Evolutionary conservation across 2,888 invertebrate genomes (phyloP), one percentile per base, ranked within the genome.

Genomic region (Plusia festucae): DNA sequence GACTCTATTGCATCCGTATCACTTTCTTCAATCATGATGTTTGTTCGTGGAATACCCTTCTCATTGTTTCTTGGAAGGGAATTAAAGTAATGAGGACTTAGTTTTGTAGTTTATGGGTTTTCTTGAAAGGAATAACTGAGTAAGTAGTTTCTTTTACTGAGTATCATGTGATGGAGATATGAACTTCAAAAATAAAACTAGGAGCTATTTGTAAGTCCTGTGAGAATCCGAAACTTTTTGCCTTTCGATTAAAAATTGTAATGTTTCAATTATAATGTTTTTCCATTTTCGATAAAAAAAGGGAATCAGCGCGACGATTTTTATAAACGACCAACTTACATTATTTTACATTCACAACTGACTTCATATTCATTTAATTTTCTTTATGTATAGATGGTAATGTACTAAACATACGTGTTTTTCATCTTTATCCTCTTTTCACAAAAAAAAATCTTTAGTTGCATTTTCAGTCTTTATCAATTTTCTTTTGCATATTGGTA

Each of bases 1-100:
- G 32, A 51, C 68, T 81, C 34, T 65, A 72, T 79, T 66, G 62
- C 69, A 72, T 64, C 59, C 63, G 59, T 64, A 30, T 49, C 70
- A 76, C 73, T 81, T 76, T 79, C 79, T 73, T 65, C 57, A 68
- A 13, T 60, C 68, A 61, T 64, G 60, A 46, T 68, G 64, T 60
- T 61, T 40, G 76, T 73, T 61, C 65, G 54, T 53, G 27, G 63
- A 73, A 64, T 30, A 5, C 18, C 54, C 22, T 52, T 27, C 52
- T 58, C 54, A 69, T 59, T 54, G 32, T 53, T 64, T 75, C 71
- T 69, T 65, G 54, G 79, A 65, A 71, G 7, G 24, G 62, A 75
- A 71, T 78, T 55, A 68, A 32, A 40, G 58, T 73, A 66, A 78
- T 78, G 79, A 69, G 52, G 53, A n/a, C 64, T 67, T 76, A 53